phyloP scores from a whole-genome alignment of 1,140 invertebrate genomes.

The Hylyphantes graminicola region DNA sequence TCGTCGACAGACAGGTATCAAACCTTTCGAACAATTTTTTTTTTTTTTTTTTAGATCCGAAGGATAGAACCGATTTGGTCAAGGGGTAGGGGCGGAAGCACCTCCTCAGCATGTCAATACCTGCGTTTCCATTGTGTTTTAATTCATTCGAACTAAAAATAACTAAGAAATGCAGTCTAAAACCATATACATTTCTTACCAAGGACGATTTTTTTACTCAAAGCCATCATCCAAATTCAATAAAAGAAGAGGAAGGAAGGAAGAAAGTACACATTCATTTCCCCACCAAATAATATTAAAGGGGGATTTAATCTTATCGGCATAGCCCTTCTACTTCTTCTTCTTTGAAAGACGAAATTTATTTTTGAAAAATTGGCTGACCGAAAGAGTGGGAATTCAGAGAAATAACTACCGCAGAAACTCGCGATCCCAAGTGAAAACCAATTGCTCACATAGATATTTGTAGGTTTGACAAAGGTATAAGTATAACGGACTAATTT shows the following conservation, averaged over 20 bases:
- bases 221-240: neutral
- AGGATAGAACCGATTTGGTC: no score
- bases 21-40: no score
- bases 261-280: conserved; percentile 1
- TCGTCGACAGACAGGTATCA: no score
- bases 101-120: no score
- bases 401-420: neutral
- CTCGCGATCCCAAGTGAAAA: neutral
- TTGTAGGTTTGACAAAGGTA: no score
- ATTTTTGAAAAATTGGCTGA: conserved; percentile 1
- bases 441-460: conserved; percentile 1
- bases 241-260: neutral
- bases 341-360: conserved; percentile 5
- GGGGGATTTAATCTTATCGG: conserved; percentile 24
- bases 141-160: no score
- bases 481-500: no score
- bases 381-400: neutral
- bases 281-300: neutral
- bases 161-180: no score
- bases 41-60: no score
- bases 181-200: no score
- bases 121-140: no score
- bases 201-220: neutral
- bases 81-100: no score
- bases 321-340: conserved; percentile 6